Percentiles rank a stretch among this genome's conserved stretches.
These are phyloP conservation scores for Dromiciops gliroides DNA, from an alignment of 2,113 vertebrate genomes.

Conservation along the genomic window DNA sequence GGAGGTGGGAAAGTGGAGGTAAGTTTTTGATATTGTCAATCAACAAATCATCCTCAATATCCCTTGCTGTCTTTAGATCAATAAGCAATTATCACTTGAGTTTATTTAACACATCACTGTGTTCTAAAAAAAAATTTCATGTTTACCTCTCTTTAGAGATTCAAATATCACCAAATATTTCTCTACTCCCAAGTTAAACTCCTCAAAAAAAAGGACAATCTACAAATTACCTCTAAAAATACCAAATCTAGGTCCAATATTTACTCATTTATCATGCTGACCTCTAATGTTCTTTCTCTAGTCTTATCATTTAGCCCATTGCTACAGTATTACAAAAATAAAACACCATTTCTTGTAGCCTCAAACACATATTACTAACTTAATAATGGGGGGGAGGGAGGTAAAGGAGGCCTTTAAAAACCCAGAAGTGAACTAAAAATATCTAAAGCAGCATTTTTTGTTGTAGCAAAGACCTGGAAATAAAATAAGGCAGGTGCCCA, in stretches of 20 bases:
- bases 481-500: neutral
- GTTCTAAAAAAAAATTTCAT: neutral
- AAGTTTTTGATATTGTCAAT: neutral
- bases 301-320: neutral
- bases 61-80: neutral
- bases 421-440: neutral
- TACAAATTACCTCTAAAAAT: neutral
- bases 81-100: neutral
- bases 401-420: neutral
- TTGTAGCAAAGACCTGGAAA: neutral
- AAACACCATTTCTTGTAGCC: neutral
- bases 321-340: neutral
- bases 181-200: neutral
- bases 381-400: neutral
- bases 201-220: neutral
- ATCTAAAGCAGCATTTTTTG: neutral
- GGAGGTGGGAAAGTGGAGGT: neutral
- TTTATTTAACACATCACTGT: neutral
- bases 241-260: neutral
- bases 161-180: neutral
- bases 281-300: neutral
- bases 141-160: neutral
- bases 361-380: neutral
- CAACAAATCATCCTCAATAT: neutral
- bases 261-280: neutral